Evolutionary conservation across 1,140 invertebrate species (phyloP), one percentile per base, ranked within the genome.

Genomic region (Drosophila eugracilis): DNA sequence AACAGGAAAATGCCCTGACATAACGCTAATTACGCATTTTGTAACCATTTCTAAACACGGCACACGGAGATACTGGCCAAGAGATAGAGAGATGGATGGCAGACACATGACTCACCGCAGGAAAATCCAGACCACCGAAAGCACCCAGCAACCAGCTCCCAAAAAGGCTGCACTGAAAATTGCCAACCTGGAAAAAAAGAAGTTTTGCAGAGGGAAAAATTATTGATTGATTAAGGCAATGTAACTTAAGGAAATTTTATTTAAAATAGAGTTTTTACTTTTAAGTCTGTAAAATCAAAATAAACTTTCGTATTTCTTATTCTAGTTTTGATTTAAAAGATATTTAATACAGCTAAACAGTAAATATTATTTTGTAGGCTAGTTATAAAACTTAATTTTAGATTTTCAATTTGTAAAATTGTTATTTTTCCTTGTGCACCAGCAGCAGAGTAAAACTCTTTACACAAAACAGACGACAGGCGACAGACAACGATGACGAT

Each of bases 1-100:
- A 44, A 49, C 44, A 34, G 42, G 37, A 41, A 84, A 84, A 84
- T 78, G 59, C 71, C 52, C 65, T 55, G 57, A 59, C 76, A 80
- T 76, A 85, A 85, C 80, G 80, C 80, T 85, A 85, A 85, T 85
- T 85, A 85, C 80, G 80, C 80, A 85, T 85, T 85, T 84, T 84
- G 79, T 72, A 84, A 53, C 79, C 79, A 78, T 75, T 83, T 83
- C 79, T 74, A 83, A 83, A 71, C 79, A 66, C 50, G 47, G 26
- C 58, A 67, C 36, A 26, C 36, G 37, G 12, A 32, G 60, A 63
- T 19, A 44, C 39, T 42, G 21, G 12, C 2, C 6, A 3, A 14
- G 19, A 28, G 36, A 32, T 42, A 15, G 44, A 15, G 44, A 66
- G 44, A 67, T 66, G 59, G 60, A 49, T 42, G 59, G 58, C 76